phyloP scores from a whole-genome alignment of 2,888 invertebrate genomes.

The Hirtodrosophila cameraria region DNA sequence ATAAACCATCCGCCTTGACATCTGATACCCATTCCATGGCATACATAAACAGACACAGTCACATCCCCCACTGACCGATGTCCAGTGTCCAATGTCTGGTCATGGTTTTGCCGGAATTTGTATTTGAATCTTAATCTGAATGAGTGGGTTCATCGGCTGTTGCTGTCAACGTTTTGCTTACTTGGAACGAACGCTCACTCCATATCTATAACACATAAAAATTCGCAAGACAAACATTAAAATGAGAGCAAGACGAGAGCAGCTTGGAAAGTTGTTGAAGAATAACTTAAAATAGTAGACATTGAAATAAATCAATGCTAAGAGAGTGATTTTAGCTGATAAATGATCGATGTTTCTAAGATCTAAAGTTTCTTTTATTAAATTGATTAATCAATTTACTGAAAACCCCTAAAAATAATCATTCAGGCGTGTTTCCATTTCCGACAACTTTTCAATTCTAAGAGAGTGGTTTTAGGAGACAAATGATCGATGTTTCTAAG shows the following conservation, averaged over 20 bases:
- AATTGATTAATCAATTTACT: too few relatives aligned
- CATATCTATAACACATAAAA: slow-evolving; percentile 38
- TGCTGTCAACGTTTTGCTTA: slow-evolving; percentile 37
- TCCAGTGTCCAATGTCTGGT: slow-evolving; percentile 2
- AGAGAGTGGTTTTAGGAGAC: too few relatives aligned
- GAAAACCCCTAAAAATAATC: too few relatives aligned
- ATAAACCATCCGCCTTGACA: slow-evolving; percentile 63
- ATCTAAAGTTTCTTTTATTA: too few relatives aligned
- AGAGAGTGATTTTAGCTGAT: too few relatives aligned
- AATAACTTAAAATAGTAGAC: slow-evolving; percentile 15
- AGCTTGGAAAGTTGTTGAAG: slow-evolving; percentile 19
- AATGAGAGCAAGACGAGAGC: slow-evolving; percentile 24
- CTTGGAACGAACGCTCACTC: slow-evolving; percentile 38
- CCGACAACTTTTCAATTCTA: too few relatives aligned
- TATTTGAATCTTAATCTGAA: slow-evolving; percentile 36
- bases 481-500: too few relatives aligned
- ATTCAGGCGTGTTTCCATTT: too few relatives aligned
- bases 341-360: too few relatives aligned
- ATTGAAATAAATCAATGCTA: too few relatives aligned
- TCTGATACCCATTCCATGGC: slow-evolving; percentile 50
- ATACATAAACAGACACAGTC: slow-evolving; percentile 2
- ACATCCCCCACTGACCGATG: slow-evolving; percentile 9
- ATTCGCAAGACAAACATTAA: slow-evolving; percentile 59
- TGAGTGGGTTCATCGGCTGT: slow-evolving; percentile 35
- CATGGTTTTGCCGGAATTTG: slow-evolving; percentile 27